Base-by-base conservation (phyloP, 2,113 vertebrate genomes). In the Potamarius usumacintae region DNA sequence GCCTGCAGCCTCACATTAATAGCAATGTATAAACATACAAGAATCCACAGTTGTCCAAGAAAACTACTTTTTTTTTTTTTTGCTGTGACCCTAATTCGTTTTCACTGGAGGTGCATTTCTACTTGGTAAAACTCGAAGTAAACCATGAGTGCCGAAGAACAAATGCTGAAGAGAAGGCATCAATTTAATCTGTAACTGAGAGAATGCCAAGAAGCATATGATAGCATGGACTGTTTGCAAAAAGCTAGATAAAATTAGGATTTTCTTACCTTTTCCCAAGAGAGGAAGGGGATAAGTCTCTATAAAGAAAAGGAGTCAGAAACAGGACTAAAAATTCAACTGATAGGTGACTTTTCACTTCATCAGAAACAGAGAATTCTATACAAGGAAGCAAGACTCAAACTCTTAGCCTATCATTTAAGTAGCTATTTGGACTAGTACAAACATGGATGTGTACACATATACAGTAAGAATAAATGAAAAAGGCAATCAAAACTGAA, bases 281-380 rank as follows among this genome's bases (percentile, higher is more conserved):
- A 86, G 96, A 95, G 62, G 94, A 94, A 60, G 96, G 96, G 87
- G 96, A 97, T 85, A 96, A 93, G 90, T 96, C 96, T 91, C 96
- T 97, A 83, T 48, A 90, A 82, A 50, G 55, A 62, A 34, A 87
- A 87, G 42, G 87, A 83, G 42, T 5, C 42, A 83, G 2, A 74
- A 60, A 53, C 10, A 42, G 6, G 11, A 71, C 5, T 57, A 2
- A 17, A 82, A 50, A 25, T 53, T 10, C 6, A 55, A 65, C 25
- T 53, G 22, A 25, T 86, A 55, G n/a, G 5, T 25, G 2, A 63
- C 78, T 34, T 34, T 62, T 10, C 30, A 63, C 30, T 14, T 42
- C 27, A 20, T 7, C 34, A 22, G 30, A 71, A 84, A 71, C 50
- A 17, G 62, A 30, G 12, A 55, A 25, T 22, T 25, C 1, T 62